Conservation (phyloP, 2,888 invertebrate species). For the Leptinotarsa haldemani region DNA sequence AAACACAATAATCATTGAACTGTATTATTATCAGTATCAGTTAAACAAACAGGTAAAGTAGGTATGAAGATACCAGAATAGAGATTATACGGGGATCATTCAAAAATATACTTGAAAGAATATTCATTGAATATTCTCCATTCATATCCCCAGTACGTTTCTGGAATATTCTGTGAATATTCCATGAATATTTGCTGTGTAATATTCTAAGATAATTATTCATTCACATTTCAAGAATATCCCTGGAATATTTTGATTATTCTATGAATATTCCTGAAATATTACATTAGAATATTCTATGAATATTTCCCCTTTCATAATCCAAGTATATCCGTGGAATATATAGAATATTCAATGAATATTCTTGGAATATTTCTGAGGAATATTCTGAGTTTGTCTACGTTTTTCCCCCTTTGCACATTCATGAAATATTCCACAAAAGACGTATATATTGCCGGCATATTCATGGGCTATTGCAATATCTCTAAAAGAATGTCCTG, state of each 20-base stretch:
- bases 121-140: slow-evolving; percentile 14
- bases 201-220: not conserved
- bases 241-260: slow-evolving; percentile 16
- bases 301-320: slow-evolving; percentile 13
- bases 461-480: slow-evolving; percentile 1
- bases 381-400: slow-evolving; percentile 14
- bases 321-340: slow-evolving; percentile 17
- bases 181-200: not conserved
- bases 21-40: slow-evolving; percentile 3
- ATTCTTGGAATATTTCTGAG: slow-evolving; percentile 6
- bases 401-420: slow-evolving; percentile 9
- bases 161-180: slow-evolving; percentile 8
- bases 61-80: not conserved
- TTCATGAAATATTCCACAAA: slow-evolving; percentile 11
- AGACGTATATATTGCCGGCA: slow-evolving; percentile 7
- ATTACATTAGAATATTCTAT: not conserved
- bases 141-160: not conserved
- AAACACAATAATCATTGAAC: not conserved
- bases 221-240: slow-evolving; percentile 9
- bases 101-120: slow-evolving; percentile 3
- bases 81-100: slow-evolving; percentile 6
- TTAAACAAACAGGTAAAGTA: not conserved
- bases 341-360: slow-evolving; percentile 11
- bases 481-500: not conserved
- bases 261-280: not conserved